Evolutionary conservation across 2,113 vertebrate genomes (phyloP).

Genomic region (Chionomys nivalis): DNA sequence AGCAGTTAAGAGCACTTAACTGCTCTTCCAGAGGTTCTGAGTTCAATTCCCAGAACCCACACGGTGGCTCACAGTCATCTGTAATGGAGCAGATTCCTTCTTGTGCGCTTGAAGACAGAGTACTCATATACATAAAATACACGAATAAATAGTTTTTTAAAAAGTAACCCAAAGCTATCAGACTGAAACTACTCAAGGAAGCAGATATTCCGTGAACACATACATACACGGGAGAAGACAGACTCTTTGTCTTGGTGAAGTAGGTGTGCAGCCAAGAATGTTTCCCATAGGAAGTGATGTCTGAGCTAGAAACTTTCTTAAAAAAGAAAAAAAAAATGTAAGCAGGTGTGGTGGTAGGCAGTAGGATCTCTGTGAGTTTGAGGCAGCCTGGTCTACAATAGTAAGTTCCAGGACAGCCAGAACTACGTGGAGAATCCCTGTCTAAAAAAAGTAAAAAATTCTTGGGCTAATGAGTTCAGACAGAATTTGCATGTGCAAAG

Average conservation of each 20-base stretch:
- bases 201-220: neutral
- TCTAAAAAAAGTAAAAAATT: neutral
- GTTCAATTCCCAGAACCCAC: neutral
- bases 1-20: neutral
- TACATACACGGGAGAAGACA: neutral
- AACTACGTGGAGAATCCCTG: neutral
- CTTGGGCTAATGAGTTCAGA: constrained; percentile 1
- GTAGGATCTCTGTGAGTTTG: neutral
- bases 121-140: neutral
- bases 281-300: constrained; percentile 19
- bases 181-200: constrained; percentile 31
- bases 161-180: neutral
- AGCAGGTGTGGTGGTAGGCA: neutral
- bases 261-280: neutral
- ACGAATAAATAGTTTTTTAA: neutral
- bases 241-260: neutral
- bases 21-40: neutral
- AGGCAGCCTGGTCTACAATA: neutral
- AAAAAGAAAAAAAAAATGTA: neutral
- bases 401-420: neutral
- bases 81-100: neutral
- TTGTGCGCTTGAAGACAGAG: neutral
- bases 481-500: constrained; percentile 39
- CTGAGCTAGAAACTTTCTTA: constrained; percentile 36
- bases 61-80: neutral